These are phyloP conservation scores for Euborellia annulipes DNA, from an alignment of 1,140 invertebrate genomes.

Conservation along the genomic window DNA sequence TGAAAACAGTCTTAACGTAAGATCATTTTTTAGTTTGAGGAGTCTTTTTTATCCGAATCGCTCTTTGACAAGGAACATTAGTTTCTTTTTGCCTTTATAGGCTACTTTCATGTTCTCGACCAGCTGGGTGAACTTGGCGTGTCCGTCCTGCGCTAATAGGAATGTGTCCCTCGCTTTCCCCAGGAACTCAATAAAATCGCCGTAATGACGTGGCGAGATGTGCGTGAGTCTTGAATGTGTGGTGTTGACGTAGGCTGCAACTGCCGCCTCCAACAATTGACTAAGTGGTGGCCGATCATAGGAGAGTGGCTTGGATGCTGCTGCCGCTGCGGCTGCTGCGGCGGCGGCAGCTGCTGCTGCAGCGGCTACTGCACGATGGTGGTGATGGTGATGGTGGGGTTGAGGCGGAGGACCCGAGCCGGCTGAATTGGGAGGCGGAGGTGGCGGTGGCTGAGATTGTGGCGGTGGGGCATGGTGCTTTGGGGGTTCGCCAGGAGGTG, in stretches of 20 bases:
- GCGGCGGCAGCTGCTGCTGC: constrained; percentile 23
- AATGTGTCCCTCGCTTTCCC: constrained; percentile 71
- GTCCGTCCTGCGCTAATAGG: constrained; percentile 62
- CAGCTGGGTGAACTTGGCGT: constrained; percentile 62
- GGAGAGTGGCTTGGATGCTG: constrained; percentile 37
- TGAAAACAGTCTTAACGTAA: no score
- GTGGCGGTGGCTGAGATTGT: constrained; percentile 6
- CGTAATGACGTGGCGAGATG: constrained; percentile 72
- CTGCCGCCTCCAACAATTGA: constrained; percentile 60
- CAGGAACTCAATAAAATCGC: constrained; percentile 63
- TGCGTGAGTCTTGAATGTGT: constrained; percentile 70
- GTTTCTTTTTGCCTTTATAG: constrained; percentile 80
- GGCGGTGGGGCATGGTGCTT: constrained; percentile 9
- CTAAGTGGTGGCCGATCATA: constrained; percentile 55
- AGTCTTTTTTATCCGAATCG: constrained; percentile 38
- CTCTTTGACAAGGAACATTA: constrained; percentile 57
- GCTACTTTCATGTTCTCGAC: constrained; percentile 77
- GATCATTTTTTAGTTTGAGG: no score
- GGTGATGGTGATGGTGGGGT: no score
- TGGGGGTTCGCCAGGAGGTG: constrained; percentile 3
- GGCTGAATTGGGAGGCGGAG: no score
- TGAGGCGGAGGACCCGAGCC: no score
- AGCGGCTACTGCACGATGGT: no score
- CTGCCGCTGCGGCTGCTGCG: constrained; percentile 29
- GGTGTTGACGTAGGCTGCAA: constrained; percentile 68